These are phyloP conservation scores for Dynastes tityus DNA, from an alignment of 2,888 invertebrate genomes.

Conservation along the genomic window DNA sequence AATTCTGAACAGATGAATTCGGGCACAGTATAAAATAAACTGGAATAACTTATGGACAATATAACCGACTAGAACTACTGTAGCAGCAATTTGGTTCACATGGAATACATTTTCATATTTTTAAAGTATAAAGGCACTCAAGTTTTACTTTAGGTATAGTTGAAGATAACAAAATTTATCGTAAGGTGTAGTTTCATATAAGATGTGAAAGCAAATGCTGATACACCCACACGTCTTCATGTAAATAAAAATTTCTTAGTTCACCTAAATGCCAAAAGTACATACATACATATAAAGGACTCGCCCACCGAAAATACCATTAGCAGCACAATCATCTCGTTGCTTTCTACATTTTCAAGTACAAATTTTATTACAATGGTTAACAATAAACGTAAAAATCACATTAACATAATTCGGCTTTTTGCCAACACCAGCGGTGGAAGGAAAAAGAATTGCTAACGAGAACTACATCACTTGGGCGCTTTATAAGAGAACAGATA, in stretches of 20 bases:
- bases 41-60: no score
- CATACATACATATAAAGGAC: neutral
- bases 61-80: no score
- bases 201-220: neutral
- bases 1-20: no score
- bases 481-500: constrained; percentile 3
- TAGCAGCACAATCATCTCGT: neutral
- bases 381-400: constrained; percentile 38
- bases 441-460: neutral
- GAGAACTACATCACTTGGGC: neutral
- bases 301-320: constrained; percentile 18
- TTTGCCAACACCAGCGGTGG: constrained; percentile 10
- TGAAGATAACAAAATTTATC: no score
- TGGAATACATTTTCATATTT: no score
- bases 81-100: no score
- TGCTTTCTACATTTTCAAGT: constrained; percentile 38
- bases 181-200: neutral
- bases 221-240: neutral
- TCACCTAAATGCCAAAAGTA: neutral
- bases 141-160: no score
- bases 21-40: no score
- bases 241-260: neutral
- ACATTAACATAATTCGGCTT: constrained; percentile 39
- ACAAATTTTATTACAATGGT: constrained; percentile 38
- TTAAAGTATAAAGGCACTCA: no score